phyloP scores from a whole-genome alignment of 2,113 vertebrate genomes.

The Hiodon alosoides region DNA sequence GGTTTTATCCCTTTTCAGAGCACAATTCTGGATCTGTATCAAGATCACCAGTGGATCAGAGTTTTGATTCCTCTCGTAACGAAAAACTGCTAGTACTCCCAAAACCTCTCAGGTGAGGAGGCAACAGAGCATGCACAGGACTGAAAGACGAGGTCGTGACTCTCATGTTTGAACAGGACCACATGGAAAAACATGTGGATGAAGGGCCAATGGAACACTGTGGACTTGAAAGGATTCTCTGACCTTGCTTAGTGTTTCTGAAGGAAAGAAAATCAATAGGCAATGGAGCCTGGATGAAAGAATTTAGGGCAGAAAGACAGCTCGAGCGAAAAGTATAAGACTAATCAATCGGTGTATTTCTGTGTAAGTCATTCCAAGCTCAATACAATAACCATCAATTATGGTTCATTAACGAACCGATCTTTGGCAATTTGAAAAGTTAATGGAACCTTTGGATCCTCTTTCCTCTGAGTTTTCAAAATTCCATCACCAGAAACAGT shows the following conservation, averaged over 20 bases:
- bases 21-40: too few species aligned
- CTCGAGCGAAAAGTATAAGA: constrained; percentile 25
- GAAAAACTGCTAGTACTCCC: too few species aligned
- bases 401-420: too few species aligned
- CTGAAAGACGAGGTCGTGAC: constrained; percentile 36
- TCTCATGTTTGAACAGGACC: constrained; percentile 41
- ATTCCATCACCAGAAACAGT: neutral
- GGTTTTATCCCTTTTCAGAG: too few species aligned
- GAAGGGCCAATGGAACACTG: constrained; percentile 30
- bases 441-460: constrained; percentile 10
- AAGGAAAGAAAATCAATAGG: constrained; percentile 57
- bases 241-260: constrained; percentile 51
- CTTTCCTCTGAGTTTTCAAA: neutral
- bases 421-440: neutral
- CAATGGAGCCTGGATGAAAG: constrained; percentile 52
- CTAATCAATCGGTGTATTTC: constrained; percentile 40
- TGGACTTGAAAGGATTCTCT: constrained; percentile 49
- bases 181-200: constrained; percentile 21
- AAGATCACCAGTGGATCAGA: too few species aligned
- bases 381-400: too few species aligned
- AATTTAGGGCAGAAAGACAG: constrained; percentile 38
- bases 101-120: constrained; percentile 7
- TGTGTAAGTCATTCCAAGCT: constrained; percentile 22
- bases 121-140: constrained; percentile 34
- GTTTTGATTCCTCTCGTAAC: too few species aligned